These are phyloP conservation scores for Crocallis elinguaria DNA, from an alignment of 2,888 invertebrate species.

Conservation along the genomic window DNA sequence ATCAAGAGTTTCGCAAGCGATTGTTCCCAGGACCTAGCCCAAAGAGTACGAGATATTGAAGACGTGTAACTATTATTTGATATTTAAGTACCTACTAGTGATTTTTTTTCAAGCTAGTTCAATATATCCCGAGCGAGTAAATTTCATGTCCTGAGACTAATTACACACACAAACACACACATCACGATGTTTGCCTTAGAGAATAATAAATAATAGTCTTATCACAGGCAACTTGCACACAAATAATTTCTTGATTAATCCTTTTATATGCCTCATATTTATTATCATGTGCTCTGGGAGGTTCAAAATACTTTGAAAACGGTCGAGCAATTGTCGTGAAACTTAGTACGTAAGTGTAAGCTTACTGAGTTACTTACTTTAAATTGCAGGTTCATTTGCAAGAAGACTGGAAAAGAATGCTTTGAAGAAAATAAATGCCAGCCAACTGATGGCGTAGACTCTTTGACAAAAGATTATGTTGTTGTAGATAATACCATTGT, in stretches of 20 bases:
- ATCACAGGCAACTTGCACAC: too few species aligned
- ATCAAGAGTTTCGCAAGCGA: constrained; percentile 89
- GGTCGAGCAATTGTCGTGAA: too few species aligned
- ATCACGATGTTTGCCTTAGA: too few species aligned
- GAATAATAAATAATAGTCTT: too few species aligned
- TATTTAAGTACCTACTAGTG: background rate
- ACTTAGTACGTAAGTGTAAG: too few species aligned
- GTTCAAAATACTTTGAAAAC: too few species aligned
- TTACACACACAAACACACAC: too few species aligned
- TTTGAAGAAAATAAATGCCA: constrained; percentile 56
- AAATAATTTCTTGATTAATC: too few species aligned
- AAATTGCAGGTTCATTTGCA: constrained; percentile 40
- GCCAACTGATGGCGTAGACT: constrained; percentile 55
- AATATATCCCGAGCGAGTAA: background rate
- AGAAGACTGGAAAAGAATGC: constrained; percentile 49
- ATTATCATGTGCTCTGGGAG: too few species aligned
- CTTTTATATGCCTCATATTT: too few species aligned
- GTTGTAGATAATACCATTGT: constrained; percentile 59
- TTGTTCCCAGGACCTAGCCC: constrained; percentile 78
- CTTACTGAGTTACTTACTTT: too few species aligned
- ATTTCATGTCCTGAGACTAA: too few species aligned
- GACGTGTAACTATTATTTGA: constrained; percentile 46
- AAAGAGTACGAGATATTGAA: constrained; percentile 79
- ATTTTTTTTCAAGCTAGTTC: background rate
- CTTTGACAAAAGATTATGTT: constrained; percentile 49